Percentiles rank a stretch among this genome's conserved stretches.
phyloP scores from a whole-genome alignment of 2,113 vertebrate genomes.

The Microcebus tavaratra region DNA sequence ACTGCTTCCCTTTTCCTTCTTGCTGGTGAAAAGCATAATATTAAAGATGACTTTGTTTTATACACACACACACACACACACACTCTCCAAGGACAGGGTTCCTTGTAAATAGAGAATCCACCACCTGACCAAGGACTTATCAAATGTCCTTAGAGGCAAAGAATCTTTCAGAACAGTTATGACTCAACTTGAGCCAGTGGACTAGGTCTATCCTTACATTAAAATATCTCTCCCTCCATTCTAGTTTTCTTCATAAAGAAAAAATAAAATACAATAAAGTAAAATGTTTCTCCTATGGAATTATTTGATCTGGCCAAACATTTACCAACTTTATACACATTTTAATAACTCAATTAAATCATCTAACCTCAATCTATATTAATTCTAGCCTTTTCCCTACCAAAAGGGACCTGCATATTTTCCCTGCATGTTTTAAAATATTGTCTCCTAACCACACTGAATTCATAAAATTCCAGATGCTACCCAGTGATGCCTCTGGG shows the following conservation, averaged over 20 bases:
- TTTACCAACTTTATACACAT: conserved; percentile 19
- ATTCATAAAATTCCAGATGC: conserved; percentile 40
- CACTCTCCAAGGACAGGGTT: not conserved
- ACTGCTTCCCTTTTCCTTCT: conserved; percentile 16
- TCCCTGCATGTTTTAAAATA: conserved; percentile 24
- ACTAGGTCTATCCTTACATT: not conserved
- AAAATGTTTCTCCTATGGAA: conserved; percentile 1
- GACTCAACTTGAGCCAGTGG: not conserved
- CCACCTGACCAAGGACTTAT: not conserved
- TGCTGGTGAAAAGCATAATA: conserved; percentile 12
- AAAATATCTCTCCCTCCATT: not conserved
- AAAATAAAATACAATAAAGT: not conserved
- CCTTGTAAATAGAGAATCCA: not conserved
- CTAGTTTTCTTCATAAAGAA: too few relatives aligned
- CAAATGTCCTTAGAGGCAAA: not conserved
- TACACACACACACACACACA: not conserved
- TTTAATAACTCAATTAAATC: conserved; percentile 3
- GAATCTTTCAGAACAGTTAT: not conserved
- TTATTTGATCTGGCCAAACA: conserved; percentile 40
- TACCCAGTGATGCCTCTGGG: not conserved
- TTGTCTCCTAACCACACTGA: not conserved
- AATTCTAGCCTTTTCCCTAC: not conserved
- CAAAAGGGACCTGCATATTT: not conserved
- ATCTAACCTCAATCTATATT: not conserved
- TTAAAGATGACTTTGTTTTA: not conserved